These are phyloP conservation scores for Dendronephthya gigantea DNA, from an alignment of 64 coral and sea anemone genomes.

Conservation along the genomic window DNA sequence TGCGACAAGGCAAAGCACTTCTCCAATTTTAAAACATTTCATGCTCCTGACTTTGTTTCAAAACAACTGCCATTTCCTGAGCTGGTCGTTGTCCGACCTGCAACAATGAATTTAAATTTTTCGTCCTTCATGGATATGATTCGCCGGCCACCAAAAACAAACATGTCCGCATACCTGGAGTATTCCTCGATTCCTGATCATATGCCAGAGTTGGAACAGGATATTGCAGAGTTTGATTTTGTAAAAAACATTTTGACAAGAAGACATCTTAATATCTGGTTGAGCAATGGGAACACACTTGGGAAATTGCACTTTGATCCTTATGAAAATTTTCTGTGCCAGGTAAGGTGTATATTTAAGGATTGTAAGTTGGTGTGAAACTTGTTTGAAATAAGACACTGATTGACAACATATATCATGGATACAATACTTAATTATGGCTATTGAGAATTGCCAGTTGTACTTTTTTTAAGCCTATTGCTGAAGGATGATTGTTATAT, in stretches of 20 bases:
- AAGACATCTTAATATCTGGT: conserved; percentile 63
- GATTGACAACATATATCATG: too few species aligned
- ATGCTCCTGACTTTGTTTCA: conserved; percentile 41
- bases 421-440: background rate
- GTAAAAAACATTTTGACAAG: conserved; percentile 40
- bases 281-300: conserved; percentile 69
- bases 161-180: conserved; percentile 60
- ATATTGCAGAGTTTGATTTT: conserved; percentile 49
- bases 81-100: conserved; percentile 59
- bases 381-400: background rate
- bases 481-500: too few species aligned
- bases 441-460: too few species aligned
- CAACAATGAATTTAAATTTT: conserved; percentile 54
- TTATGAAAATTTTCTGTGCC: conserved; percentile 71
- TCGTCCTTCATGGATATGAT: conserved; percentile 47
- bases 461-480: too few species aligned
- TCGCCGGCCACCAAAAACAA: conserved; percentile 17
- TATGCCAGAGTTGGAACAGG: conserved; percentile 53
- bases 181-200: conserved; percentile 57
- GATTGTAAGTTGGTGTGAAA: too few species aligned
- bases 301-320: conserved; percentile 80
- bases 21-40: conserved; percentile 48
- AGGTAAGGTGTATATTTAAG: conserved; percentile 23
- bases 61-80: conserved; percentile 54
- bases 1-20: conserved; percentile 49